These are phyloP conservation scores for Pentamera pediparva DNA, from an alignment of 53 echinoderm and acorn worm genomes.

Conservation along the genomic window DNA sequence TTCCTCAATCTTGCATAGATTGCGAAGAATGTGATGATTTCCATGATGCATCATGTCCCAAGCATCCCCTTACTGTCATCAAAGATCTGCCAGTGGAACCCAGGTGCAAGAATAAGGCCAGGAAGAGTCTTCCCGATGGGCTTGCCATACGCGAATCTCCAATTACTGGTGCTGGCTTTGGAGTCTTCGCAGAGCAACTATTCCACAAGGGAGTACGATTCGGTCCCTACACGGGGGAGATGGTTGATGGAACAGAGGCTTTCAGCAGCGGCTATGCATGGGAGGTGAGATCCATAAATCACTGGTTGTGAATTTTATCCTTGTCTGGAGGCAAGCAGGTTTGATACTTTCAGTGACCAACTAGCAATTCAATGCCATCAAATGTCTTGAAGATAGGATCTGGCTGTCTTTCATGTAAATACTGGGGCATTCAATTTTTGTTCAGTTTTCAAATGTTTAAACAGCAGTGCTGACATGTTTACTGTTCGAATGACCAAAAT, in stretches of 20 bases:
- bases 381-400: too few relatives aligned
- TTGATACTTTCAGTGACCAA: too few relatives aligned
- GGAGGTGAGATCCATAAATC: conserved; percentile 51
- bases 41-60: conserved; percentile 64
- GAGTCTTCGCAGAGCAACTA: conserved; percentile 66
- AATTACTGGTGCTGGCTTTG: conserved; percentile 65
- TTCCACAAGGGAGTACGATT: conserved; percentile 83
- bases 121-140: conserved; percentile 66
- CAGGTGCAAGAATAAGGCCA: conserved; percentile 49
- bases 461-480: too few relatives aligned
- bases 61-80: conserved; percentile 67
- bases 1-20: conserved; percentile 23
- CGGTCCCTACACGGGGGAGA: conserved; percentile 82
- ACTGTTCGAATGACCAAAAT: too few relatives aligned
- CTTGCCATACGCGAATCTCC: conserved; percentile 49
- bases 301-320: background rate
- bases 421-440: too few relatives aligned
- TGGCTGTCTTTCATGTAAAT: too few relatives aligned
- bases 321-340: too few relatives aligned
- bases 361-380: too few relatives aligned
- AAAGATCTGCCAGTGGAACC: conserved; percentile 55
- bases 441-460: too few relatives aligned
- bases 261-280: conserved; percentile 86
- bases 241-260: conserved; percentile 57
- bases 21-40: conserved; percentile 88